These are phyloP conservation scores for Gephyroberyx darwinii DNA, from an alignment of 2,797 vertebrate genomes.

Conservation along the genomic window DNA sequence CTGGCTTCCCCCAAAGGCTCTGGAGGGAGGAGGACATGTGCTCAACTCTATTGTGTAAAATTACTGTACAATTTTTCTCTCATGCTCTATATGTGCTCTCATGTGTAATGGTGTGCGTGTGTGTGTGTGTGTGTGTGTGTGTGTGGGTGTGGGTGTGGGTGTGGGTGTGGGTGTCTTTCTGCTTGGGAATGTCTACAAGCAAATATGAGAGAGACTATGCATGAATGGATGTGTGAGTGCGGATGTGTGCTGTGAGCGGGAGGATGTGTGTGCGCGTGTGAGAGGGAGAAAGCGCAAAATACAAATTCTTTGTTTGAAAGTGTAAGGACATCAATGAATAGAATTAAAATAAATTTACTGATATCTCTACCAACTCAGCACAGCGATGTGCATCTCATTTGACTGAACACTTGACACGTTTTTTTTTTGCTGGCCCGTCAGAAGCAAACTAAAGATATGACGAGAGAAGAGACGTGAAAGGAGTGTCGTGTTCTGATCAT, in stretches of 20 bases:
- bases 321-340: constrained; percentile 55
- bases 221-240: constrained; percentile 20
- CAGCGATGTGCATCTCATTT: constrained; percentile 6
- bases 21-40: constrained; percentile 18
- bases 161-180: constrained; percentile 11
- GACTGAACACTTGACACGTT: too few relatives aligned
- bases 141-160: constrained; percentile 18
- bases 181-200: constrained; percentile 18
- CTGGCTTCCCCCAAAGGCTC: constrained; percentile 40
- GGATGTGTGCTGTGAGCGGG: constrained; percentile 25
- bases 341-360: constrained; percentile 71
- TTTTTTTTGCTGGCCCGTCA: too few relatives aligned
- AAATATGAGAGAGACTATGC: constrained; percentile 28
- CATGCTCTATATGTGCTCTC: constrained; percentile 59
- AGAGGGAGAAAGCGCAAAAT: constrained; percentile 52
- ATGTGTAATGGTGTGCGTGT: constrained; percentile 36
- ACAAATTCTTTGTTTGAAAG: constrained; percentile 64
- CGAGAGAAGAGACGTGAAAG: too few relatives aligned
- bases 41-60: constrained; percentile 61
- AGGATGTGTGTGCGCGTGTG: constrained; percentile 7
- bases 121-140: constrained; percentile 11
- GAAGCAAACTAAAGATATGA: too few relatives aligned
- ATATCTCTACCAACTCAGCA: constrained; percentile 52
- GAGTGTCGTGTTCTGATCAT: too few relatives aligned
- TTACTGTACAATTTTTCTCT: constrained; percentile 58